These are phyloP conservation scores for Phalacrocorax pelagicus DNA, from an alignment of 2,113 vertebrate genomes.

Conservation along the genomic window DNA sequence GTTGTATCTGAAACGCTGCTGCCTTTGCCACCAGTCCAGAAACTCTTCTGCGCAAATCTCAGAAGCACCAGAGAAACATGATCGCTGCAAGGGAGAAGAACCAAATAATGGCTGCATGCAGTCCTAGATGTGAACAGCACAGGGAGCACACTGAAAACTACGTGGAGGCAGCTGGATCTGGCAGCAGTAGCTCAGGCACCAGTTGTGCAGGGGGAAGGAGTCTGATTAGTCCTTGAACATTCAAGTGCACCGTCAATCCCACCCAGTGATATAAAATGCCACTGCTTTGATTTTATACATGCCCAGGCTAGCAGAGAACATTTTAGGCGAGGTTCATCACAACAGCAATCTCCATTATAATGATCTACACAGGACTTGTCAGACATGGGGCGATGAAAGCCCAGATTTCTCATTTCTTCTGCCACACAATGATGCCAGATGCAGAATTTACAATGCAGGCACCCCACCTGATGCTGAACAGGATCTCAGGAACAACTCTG, in stretches of 20 bases:
- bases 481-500: not conserved
- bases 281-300: not conserved
- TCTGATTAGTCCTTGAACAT: not conserved
- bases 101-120: not conserved
- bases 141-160: not conserved
- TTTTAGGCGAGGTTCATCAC: not conserved
- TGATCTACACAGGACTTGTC: not conserved
- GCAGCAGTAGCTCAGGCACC: not conserved
- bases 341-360: not conserved
- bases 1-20: fast-evolving
- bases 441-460: not conserved
- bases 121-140: not conserved
- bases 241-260: not conserved
- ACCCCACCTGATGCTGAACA: not conserved
- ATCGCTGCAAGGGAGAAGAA: not conserved
- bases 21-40: not conserved
- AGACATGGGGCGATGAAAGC: not conserved
- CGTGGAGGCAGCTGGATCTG: fast-evolving
- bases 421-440: not conserved
- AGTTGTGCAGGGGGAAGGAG: not conserved
- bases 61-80: not conserved
- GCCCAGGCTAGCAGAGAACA: not conserved
- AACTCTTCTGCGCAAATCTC: not conserved
- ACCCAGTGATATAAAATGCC: not conserved
- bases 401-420: not conserved